Conservation (phyloP, 2,888 invertebrate genomes). For the Agelastica alni region DNA sequence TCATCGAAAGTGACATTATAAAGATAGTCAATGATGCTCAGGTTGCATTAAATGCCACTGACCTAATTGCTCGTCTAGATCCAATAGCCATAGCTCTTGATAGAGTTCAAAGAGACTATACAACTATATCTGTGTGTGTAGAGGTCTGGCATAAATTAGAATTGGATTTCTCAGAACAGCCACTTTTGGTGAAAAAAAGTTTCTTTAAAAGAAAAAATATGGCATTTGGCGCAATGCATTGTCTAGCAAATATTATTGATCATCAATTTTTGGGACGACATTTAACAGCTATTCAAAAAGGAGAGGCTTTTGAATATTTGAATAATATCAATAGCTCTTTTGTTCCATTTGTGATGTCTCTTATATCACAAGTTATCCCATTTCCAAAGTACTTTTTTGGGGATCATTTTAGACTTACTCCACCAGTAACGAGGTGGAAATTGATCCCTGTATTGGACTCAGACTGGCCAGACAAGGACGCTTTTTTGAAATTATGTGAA, state of each 20-base stretch:
- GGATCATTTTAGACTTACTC: constrained; percentile 15
- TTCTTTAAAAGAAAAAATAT: constrained; percentile 12
- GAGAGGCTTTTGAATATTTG: constrained; percentile 22
- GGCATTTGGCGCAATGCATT: constrained; percentile 6
- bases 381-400: constrained; percentile 26
- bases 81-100: not conserved
- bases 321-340: constrained; percentile 16
- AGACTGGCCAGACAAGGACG: constrained; percentile 20
- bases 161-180: constrained; percentile 8
- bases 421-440: constrained; percentile 24
- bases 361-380: constrained; percentile 8
- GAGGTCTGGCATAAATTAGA: constrained; percentile 9
- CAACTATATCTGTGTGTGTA: not conserved
- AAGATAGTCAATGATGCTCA: constrained; percentile 15
- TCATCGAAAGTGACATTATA: constrained; percentile 15
- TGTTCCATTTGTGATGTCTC: constrained; percentile 23
- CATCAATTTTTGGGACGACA: constrained; percentile 26
- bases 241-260: constrained; percentile 22
- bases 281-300: constrained; percentile 19
- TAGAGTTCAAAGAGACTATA: not conserved
- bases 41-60: not conserved
- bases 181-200: not conserved
- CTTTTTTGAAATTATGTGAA: constrained; percentile 15
- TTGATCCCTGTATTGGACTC: not conserved
- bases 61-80: not conserved